Conservation (phyloP, 2,797 vertebrate species). For the Acipenser transmontanus region DNA sequence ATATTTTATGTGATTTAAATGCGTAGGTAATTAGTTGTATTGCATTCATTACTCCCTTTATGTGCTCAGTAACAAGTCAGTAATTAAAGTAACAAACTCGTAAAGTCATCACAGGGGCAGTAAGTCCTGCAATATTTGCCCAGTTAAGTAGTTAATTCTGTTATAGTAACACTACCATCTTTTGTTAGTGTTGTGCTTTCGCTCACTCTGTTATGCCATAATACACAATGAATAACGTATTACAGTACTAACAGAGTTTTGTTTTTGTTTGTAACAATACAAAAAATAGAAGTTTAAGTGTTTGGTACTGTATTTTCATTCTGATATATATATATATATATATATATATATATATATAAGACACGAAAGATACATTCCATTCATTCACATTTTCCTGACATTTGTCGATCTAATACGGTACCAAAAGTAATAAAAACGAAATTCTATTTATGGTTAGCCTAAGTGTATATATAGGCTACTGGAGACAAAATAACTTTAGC, state of each 20-base stretch:
- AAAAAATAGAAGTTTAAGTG: no score
- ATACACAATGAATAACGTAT: no score
- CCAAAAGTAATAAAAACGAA: background rate
- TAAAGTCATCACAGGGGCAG: constrained; percentile 72
- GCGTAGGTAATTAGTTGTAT: constrained; percentile 84
- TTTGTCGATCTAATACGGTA: background rate
- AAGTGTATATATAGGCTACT: background rate
- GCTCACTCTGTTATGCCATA: constrained; percentile 5
- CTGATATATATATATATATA: no score
- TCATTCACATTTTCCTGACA: background rate
- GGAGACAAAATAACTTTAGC: constrained; percentile 8
- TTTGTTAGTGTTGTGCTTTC: constrained; percentile 15
- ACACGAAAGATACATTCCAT: no score
- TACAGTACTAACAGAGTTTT: no score
- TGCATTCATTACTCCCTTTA: constrained; percentile 85
- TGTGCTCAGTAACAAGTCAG: constrained; percentile 79
- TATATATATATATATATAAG: no score
- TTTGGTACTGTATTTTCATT: no score
- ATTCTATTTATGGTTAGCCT: background rate
- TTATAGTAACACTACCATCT: constrained; percentile 45
- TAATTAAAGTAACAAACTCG: constrained; percentile 92
- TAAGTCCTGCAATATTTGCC: constrained; percentile 71
- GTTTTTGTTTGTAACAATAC: no score
- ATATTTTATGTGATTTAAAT: constrained; percentile 77
- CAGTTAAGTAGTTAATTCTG: constrained; percentile 60